A percentile compares a stretch with the other conserved stretches of the same genome.
phyloP scores from a whole-genome alignment of 1,140 invertebrate species.

The Drosophila melanica region DNA sequence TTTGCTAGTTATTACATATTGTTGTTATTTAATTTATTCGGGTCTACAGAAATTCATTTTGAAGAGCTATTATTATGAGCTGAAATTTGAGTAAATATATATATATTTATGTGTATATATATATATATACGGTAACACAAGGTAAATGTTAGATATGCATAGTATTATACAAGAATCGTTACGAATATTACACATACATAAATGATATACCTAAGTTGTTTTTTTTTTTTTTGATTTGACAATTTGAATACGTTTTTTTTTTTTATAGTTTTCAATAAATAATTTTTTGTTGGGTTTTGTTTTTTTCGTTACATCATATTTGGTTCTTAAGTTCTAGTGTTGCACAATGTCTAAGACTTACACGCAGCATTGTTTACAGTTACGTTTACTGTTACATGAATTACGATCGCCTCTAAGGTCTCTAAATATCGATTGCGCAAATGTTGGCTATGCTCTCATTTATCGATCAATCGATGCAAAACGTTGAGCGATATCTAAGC shows the following conservation, averaged over 20 bases:
- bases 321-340: constrained; percentile 34
- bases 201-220: constrained; percentile 8
- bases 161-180: constrained; percentile 24
- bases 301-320: constrained; percentile 12
- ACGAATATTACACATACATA: constrained; percentile 3
- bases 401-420: constrained; percentile 20
- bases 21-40: constrained; percentile 38
- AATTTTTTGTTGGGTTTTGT: background rate
- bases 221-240: constrained; percentile 6
- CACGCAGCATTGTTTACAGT: constrained; percentile 31
- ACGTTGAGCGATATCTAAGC: constrained; percentile 56
- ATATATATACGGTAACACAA: constrained; percentile 4
- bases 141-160: constrained; percentile 38
- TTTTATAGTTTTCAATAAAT: constrained; percentile 15
- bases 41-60: constrained; percentile 47
- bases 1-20: constrained; percentile 46
- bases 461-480: constrained; percentile 34
- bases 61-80: constrained; percentile 70
- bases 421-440: constrained; percentile 42
- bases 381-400: constrained; percentile 32
- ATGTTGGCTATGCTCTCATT: constrained; percentile 9
- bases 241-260: constrained; percentile 13
- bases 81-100: constrained; percentile 38
- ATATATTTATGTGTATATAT: constrained; percentile 22
- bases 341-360: constrained; percentile 52